These are phyloP conservation scores for Rotaria sp. DNA, from an alignment of 2,888 invertebrate genomes.

Conservation along the genomic window DNA sequence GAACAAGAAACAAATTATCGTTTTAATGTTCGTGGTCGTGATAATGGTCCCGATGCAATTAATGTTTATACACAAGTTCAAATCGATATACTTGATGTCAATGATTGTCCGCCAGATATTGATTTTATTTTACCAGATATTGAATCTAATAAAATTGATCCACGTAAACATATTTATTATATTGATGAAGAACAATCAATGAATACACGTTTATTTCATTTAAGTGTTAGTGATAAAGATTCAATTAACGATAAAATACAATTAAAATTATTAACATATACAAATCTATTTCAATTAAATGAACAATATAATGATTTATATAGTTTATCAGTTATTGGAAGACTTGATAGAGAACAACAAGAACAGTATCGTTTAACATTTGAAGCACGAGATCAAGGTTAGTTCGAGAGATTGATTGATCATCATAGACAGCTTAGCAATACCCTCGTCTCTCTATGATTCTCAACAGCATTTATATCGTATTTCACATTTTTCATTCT, in stretches of 20 bases:
- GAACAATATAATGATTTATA: conserved; percentile 26
- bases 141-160: background rate
- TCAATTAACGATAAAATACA: background rate
- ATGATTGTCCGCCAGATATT: conserved; percentile 20
- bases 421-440: no score
- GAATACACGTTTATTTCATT: conserved; percentile 21
- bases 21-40: background rate
- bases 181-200: conserved; percentile 1
- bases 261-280: conserved; percentile 17
- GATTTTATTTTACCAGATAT: conserved; percentile 23
- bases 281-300: conserved; percentile 20
- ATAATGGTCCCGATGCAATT: conserved; percentile 11
- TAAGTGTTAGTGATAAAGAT: conserved; percentile 27
- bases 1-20: conserved; percentile 13
- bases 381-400: conserved; percentile 25
- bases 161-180: background rate
- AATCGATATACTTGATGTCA: conserved; percentile 11
- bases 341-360: conserved; percentile 24
- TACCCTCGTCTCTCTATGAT: no score
- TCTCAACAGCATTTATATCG: no score
- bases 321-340: background rate
- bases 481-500: no score
- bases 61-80: conserved; percentile 25
- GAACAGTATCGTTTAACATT: conserved; percentile 10
- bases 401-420: no score